Percentiles rank a stretch among this genome's conserved stretches.
phyloP scores from a whole-genome alignment of 2,888 invertebrate genomes.

The Netelia virgata region DNA sequence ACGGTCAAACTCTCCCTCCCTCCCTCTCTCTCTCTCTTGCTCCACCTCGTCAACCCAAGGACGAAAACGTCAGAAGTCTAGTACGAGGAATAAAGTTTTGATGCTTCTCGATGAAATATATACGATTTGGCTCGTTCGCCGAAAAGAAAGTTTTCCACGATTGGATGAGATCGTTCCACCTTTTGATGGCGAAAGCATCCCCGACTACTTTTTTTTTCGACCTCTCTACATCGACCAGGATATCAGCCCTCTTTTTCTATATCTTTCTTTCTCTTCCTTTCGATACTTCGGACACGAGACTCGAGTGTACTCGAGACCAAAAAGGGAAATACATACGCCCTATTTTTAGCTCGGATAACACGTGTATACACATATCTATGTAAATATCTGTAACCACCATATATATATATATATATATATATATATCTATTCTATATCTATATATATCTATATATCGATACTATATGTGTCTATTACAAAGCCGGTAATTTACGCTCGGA shows the following conservation, averaged over 20 bases:
- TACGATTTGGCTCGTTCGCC: neutral
- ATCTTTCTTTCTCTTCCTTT: neutral
- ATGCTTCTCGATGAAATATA: neutral
- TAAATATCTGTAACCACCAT: neutral
- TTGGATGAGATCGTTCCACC: conserved; percentile 40
- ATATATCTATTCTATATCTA: too few relatives aligned
- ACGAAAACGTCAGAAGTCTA: neutral
- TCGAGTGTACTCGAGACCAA: neutral
- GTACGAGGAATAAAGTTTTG: conserved; percentile 25
- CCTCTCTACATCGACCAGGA: too few relatives aligned
- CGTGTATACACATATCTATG: neutral
- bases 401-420: neutral
- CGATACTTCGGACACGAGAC: too few relatives aligned
- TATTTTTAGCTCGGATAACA: neutral
- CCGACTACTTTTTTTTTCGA: neutral
- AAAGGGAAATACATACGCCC: neutral
- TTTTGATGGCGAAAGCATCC: neutral
- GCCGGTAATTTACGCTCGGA: too few relatives aligned
- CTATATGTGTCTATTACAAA: neutral
- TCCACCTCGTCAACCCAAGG: conserved; percentile 2
- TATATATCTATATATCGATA: too few relatives aligned
- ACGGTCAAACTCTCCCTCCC: neutral
- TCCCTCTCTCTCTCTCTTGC: neutral
- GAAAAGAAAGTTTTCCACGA: conserved; percentile 35
- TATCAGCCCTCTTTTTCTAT: neutral